Evolutionary conservation across 2,888 invertebrate species (phyloP), one percentile per base, ranked within the genome.

Genomic region (Fragum fragum): DNA sequence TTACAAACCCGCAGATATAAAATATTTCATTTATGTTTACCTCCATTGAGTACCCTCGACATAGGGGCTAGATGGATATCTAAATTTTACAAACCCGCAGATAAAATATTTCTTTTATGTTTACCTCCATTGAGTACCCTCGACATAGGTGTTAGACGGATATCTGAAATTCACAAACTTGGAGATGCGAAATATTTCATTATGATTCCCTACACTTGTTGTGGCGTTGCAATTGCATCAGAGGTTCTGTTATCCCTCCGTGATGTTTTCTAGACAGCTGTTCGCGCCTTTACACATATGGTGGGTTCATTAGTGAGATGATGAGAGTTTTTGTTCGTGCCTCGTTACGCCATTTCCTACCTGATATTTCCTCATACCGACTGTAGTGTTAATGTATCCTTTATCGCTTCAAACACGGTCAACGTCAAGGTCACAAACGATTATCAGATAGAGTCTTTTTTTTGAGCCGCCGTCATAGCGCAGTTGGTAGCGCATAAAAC

Each of bases 351-450:
- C 47, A 47, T 47, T n/a, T 47, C 47, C 14, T 47, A 47, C 14
- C 47, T 47, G 47, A 47, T 47, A 47, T 47, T 47, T 47, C 47
- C 47, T 47, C 47, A 47, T 18, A 47, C 47, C 14, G 47, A 47
- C 47, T 5, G n/a, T 47, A 47, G 14, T 18, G 47, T 3, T 47
- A 18, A 14, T 47, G n/a, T 18, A 14, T 16, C n/a, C 14, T n/a
- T 14, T 18, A n/a, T 47, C n/a, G 14, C 47, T 2, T 16, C 2
- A 47, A 47, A 47, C 14, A n/a, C 47, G 47, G n/a, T n/a, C 47
- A 47, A 47, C 14, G 47, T 47, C 47, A 47, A 47, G 47, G 47
- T 47, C 47, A 47, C 47, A 47, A 14, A 9, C 16, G n/a, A n/a
- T 18, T 9, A 47, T 5, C 14, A 14, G 47, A 47, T 14, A 14